These are phyloP conservation scores for Dryoscopus gambensis DNA, from an alignment of 2,113 vertebrate genomes.

Conservation along the genomic window DNA sequence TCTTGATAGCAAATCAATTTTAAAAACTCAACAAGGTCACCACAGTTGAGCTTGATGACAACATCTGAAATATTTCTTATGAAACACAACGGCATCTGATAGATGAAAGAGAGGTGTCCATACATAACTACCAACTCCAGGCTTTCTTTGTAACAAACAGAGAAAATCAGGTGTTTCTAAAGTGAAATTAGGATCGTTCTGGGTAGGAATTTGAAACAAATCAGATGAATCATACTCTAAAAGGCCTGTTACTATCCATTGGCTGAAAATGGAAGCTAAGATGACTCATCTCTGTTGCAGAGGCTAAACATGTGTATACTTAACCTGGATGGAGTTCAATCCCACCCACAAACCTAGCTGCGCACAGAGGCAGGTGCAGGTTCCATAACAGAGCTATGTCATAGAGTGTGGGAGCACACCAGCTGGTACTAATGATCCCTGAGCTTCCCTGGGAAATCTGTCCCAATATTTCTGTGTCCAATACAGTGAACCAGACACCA, in stretches of 20 bases:
- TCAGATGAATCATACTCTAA: not conserved
- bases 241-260: not conserved
- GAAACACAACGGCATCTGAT: not conserved
- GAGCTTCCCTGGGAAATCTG: not conserved
- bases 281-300: not conserved
- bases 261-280: not conserved
- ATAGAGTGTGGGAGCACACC: not conserved
- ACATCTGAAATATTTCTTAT: not conserved
- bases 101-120: not conserved
- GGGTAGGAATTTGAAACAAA: not conserved
- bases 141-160: not conserved
- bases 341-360: not conserved
- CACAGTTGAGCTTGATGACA: not conserved
- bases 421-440: not conserved
- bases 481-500: not conserved
- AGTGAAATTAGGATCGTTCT: not conserved
- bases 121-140: not conserved
- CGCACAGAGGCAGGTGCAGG: not conserved
- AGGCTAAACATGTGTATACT: not conserved
- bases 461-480: not conserved
- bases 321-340: not conserved
- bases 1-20: not conserved
- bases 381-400: not conserved
- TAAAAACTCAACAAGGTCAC: not conserved
- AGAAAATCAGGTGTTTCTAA: not conserved